Conservation (phyloP, 2,797 vertebrate species). For the Streptopelia turtur region DNA sequence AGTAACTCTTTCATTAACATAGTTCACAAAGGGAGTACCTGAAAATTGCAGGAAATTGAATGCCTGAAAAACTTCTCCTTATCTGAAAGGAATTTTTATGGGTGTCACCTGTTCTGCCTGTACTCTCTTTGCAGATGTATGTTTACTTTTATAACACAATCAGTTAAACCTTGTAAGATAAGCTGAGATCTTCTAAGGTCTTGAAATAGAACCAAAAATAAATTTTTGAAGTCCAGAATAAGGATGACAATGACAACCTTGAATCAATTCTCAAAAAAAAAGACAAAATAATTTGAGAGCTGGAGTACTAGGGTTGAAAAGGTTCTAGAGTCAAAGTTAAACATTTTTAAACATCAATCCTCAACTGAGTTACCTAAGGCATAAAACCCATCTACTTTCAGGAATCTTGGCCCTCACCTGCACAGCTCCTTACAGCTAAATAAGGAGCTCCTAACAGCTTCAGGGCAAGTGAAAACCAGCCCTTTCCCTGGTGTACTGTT, state of each 20-base stretch:
- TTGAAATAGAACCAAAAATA: slow-evolving; percentile 20
- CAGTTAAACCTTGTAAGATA: slow-evolving; percentile 34
- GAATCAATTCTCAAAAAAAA: neutral
- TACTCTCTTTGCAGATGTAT: slow-evolving; percentile 23
- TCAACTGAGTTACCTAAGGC: neutral
- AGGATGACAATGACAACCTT: neutral
- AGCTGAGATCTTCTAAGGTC: slow-evolving; percentile 26
- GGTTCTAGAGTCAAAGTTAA: neutral
- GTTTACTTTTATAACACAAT: slow-evolving; percentile 59
- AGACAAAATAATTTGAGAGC: neutral
- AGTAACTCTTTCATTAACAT: neutral
- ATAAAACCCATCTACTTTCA: neutral
- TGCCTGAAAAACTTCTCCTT: slow-evolving; percentile 16
- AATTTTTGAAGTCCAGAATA: neutral
- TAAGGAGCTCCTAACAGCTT: neutral
- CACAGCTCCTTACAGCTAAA: neutral
- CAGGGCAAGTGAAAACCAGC: neutral
- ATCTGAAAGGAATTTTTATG: slow-evolving; percentile 69
- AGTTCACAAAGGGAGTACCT: neutral
- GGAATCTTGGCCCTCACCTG: neutral
- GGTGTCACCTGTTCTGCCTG: slow-evolving; percentile 49
- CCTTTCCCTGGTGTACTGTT: neutral
- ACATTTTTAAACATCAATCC: neutral
- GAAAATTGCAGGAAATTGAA: neutral
- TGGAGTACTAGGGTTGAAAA: neutral